Percentiles rank a stretch among this genome's conserved stretches.
These are phyloP conservation scores for Drosophila nannoptera DNA, from an alignment of 1,140 invertebrate genomes.

Conservation along the genomic window DNA sequence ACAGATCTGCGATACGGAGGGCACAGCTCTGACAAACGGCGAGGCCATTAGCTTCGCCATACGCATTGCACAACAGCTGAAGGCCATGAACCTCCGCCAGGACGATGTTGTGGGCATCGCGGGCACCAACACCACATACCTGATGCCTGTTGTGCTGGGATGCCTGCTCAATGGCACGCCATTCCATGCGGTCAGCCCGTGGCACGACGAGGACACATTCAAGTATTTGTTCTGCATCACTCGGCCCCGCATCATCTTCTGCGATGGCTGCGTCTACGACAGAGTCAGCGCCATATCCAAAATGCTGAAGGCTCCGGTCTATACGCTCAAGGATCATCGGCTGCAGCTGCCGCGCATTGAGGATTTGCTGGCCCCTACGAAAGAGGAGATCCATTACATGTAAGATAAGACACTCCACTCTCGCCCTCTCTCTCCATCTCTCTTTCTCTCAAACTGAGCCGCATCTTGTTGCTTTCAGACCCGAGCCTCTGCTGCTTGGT, in stretches of 20 bases:
- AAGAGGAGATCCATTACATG: constrained; percentile 63
- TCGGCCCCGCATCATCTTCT: constrained; percentile 71
- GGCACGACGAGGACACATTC: constrained; percentile 68
- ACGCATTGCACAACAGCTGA: constrained; percentile 71
- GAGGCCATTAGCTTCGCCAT: constrained; percentile 74
- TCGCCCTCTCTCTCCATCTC: not conserved
- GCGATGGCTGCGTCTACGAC: constrained; percentile 63
- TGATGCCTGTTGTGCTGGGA: constrained; percentile 71
- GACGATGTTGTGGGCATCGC: constrained; percentile 74
- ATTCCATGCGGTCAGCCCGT: constrained; percentile 68
- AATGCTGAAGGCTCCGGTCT: constrained; percentile 64
- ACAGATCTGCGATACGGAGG: constrained; percentile 71
- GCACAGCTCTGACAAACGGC: constrained; percentile 71
- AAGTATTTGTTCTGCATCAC: constrained; percentile 72
- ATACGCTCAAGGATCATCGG: constrained; percentile 68
- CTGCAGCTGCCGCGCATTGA: constrained; percentile 59
- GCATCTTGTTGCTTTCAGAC: constrained; percentile 31
- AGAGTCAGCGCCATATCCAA: constrained; percentile 54
- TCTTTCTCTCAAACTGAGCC: not conserved
- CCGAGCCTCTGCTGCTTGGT: constrained; percentile 59
- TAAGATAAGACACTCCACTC: constrained; percentile 34
- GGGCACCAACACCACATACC: constrained; percentile 66
- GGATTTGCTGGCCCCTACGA: constrained; percentile 69
- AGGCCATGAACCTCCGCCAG: constrained; percentile 58
- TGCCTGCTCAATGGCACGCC: constrained; percentile 74